These are phyloP conservation scores for Heptranchias perlo DNA, from an alignment of 2,113 vertebrate species.

Conservation along the genomic window DNA sequence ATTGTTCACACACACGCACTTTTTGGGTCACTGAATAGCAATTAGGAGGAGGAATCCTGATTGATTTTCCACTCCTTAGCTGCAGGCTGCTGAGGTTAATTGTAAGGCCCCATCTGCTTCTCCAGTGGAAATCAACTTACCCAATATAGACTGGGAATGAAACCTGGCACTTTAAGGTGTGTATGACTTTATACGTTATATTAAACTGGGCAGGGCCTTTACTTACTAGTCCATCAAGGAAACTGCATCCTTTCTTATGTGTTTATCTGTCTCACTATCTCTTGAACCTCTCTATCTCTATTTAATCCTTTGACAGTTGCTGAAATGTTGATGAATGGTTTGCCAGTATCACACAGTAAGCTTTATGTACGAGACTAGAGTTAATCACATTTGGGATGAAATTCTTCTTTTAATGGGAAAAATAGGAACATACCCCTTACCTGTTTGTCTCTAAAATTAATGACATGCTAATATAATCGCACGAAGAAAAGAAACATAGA, in stretches of 20 bases:
- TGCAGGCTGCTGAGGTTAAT: no score
- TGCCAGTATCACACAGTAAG: background rate
- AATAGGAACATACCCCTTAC: background rate
- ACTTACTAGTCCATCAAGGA: background rate
- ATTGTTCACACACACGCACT: background rate
- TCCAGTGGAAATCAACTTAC: no score
- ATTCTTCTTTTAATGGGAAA: background rate
- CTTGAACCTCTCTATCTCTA: background rate
- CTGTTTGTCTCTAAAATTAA: background rate
- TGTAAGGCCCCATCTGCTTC: no score
- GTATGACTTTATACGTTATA: background rate
- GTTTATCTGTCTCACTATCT: background rate
- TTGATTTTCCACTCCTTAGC: no score
- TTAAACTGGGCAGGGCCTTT: background rate
- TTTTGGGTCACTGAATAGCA: no score
- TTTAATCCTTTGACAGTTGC: background rate
- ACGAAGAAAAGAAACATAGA: background rate
- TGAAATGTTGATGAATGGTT: slow-evolving; percentile 10
- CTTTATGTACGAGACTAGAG: background rate
- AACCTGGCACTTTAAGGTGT: background rate
- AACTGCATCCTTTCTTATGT: background rate
- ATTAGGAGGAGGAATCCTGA: no score
- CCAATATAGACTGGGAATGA: no score
- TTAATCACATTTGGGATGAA: background rate
- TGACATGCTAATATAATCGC: background rate